These are phyloP conservation scores for Loripinus fragilis DNA, from an alignment of 2,888 invertebrate genomes.

Conservation along the genomic window DNA sequence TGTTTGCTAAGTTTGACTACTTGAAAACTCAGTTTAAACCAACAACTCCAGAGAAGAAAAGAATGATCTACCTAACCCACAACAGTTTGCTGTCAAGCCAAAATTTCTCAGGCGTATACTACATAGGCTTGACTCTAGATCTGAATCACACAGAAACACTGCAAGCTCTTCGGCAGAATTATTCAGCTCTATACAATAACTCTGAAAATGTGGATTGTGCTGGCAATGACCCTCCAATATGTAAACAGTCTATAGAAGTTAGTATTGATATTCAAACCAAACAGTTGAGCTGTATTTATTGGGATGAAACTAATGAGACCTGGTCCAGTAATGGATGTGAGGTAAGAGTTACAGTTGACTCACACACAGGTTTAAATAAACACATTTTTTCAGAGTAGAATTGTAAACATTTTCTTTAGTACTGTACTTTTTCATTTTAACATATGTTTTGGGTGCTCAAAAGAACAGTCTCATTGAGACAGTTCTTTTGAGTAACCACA, in stretches of 20 bases:
- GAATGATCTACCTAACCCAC: not conserved
- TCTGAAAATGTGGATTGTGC: conserved; percentile 32
- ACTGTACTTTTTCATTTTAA: too few species aligned
- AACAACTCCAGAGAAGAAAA: not conserved
- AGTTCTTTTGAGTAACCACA: too few species aligned
- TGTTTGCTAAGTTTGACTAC: conserved; percentile 9
- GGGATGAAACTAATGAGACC: conserved; percentile 44
- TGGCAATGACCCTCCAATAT: conserved; percentile 21
- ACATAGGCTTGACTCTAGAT: conserved; percentile 41
- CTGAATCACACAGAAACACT: conserved; percentile 33
- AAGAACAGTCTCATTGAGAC: too few species aligned
- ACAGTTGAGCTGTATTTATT: conserved; percentile 53
- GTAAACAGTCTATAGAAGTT: conserved; percentile 34
- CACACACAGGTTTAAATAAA: too few species aligned
- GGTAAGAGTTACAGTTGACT: too few species aligned
- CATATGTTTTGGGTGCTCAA: too few species aligned
- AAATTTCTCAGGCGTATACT: conserved; percentile 18
- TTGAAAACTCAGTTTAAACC: not conserved
- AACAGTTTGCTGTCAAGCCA: not conserved
- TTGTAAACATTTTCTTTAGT: too few species aligned
- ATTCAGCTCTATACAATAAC: not conserved
- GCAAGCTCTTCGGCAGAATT: conserved; percentile 10
- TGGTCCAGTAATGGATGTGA: conserved; percentile 60
- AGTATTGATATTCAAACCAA: conserved; percentile 41
- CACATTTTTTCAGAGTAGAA: too few species aligned